phyloP scores from a whole-genome alignment of 2,113 vertebrate species.

The Cervus canadensis region DNA sequence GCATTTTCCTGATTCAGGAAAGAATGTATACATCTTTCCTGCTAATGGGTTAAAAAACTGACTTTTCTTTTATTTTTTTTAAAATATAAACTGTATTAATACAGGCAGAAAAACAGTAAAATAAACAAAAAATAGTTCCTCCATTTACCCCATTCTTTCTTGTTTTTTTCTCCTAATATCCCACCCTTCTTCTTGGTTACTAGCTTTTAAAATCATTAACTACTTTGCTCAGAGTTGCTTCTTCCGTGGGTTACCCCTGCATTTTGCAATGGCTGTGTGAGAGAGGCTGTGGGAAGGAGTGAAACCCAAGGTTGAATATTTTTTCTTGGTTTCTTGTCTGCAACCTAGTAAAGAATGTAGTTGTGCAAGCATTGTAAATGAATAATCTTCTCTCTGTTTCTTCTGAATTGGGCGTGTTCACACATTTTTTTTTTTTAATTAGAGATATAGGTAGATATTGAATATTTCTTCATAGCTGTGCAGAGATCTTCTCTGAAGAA shows the following conservation, averaged over 20 bases:
- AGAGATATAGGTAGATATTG: background rate
- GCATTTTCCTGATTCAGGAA: background rate
- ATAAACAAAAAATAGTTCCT: background rate
- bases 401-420: background rate
- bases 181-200: background rate
- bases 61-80: background rate
- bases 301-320: background rate
- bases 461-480: background rate
- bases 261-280: background rate
- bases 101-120: background rate
- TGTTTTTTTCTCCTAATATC: background rate
- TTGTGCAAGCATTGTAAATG: background rate
- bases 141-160: background rate
- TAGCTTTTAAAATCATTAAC: background rate
- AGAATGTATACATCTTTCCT: background rate
- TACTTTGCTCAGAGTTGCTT: background rate
- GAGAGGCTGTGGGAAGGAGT: background rate
- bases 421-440: background rate
- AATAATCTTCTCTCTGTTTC: background rate
- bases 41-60: background rate
- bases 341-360: background rate
- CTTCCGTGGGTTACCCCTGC: background rate
- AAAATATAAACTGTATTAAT: background rate
- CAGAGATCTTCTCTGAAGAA: background rate
- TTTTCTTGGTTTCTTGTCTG: background rate